phyloP scores from a whole-genome alignment of 2,113 vertebrate genomes.

The Centrocercus urophasianus region DNA sequence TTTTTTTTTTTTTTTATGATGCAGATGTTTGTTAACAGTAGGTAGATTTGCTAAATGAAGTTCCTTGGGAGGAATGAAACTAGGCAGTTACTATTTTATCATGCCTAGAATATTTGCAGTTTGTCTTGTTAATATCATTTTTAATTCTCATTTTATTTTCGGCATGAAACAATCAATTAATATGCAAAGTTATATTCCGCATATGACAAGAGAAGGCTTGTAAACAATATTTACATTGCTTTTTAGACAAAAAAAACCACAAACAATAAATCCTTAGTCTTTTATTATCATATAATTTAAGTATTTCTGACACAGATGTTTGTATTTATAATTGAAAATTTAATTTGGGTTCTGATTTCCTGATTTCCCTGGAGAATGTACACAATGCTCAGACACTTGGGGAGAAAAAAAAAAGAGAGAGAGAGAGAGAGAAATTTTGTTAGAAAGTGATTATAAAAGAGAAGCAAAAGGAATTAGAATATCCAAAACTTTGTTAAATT shows the following conservation, averaged over 20 bases:
- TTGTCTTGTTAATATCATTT: neutral
- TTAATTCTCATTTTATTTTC: neutral
- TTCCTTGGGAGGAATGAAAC: neutral
- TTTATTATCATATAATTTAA: conserved; percentile 42
- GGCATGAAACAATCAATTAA: neutral
- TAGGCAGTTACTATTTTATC: neutral
- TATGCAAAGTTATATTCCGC: neutral
- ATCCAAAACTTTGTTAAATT: conserved; percentile 55
- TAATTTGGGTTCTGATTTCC: conserved; percentile 66
- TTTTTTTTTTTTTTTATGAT: neutral
- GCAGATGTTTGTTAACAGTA: neutral
- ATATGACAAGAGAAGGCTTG: neutral
- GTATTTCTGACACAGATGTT: conserved; percentile 59
- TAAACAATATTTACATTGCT: neutral
- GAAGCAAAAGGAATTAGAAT: conserved; percentile 49
- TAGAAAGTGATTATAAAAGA: conserved; percentile 51
- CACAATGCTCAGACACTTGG: conserved; percentile 14
- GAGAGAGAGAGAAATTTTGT: neutral
- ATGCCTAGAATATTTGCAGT: neutral
- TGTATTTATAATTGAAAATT: conserved; percentile 74
- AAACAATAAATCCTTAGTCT: neutral
- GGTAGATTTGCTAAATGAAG: neutral
- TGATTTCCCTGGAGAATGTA: conserved; percentile 43
- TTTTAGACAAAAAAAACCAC: conserved; percentile 13
- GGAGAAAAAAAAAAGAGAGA: neutral